Percentiles rank a stretch among this genome's conserved stretches.
Evolutionary conservation across 2,888 invertebrate genomes (phyloP).

Genomic region (Drosophila histrio): DNA sequence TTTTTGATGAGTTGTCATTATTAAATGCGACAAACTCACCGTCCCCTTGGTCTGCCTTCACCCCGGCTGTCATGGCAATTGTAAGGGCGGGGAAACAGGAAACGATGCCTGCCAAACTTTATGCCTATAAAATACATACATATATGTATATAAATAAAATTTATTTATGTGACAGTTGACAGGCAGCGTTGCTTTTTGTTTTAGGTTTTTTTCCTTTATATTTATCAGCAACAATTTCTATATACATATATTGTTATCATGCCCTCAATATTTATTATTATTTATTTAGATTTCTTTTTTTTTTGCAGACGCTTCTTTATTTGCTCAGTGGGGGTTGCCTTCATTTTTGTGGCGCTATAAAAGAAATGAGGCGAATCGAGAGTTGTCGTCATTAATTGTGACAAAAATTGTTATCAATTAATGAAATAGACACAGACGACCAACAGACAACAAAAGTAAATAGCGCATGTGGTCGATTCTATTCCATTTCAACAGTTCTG

Average conservation of each 20-base stretch:
- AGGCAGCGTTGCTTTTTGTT: constrained; percentile 36
- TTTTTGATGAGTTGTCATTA: constrained; percentile 82
- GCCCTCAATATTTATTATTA: constrained; percentile 36
- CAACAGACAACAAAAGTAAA: background rate
- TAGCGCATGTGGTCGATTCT: constrained; percentile 30
- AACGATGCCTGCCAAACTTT: constrained; percentile 45
- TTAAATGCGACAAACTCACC: constrained; percentile 65
- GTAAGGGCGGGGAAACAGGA: constrained; percentile 29
- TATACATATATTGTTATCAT: constrained; percentile 12
- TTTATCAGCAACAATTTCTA: constrained; percentile 43
- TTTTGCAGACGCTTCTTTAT: constrained; percentile 23
- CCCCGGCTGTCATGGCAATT: constrained; percentile 42
- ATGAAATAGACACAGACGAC: constrained; percentile 41
- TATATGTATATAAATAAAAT: constrained; percentile 46
- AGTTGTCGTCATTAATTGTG: constrained; percentile 59
- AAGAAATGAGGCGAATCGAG: constrained; percentile 47
- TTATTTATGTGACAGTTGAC: constrained; percentile 73
- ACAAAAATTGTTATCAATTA: constrained; percentile 73
- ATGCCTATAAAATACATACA: constrained; percentile 36
- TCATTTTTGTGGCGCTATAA: constrained; percentile 29
- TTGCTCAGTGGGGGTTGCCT: constrained; percentile 16
- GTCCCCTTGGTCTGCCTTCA: background rate
- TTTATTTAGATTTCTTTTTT: constrained; percentile 46
- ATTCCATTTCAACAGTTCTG: constrained; percentile 39
- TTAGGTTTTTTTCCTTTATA: constrained; percentile 13